These are phyloP conservation scores for Hyppa rectilinea DNA, from an alignment of 2,888 invertebrate genomes.

Conservation along the genomic window DNA sequence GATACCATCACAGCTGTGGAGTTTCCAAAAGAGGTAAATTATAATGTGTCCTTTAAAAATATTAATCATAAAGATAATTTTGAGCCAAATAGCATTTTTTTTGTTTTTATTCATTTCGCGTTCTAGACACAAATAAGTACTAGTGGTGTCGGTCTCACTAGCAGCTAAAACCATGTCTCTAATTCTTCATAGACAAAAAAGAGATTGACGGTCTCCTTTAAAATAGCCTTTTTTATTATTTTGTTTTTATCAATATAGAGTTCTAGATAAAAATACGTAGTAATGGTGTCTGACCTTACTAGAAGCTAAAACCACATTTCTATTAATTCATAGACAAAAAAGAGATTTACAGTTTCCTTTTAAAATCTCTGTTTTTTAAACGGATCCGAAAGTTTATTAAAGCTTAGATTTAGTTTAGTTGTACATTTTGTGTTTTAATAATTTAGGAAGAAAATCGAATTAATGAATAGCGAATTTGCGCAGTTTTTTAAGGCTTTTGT, in stretches of 20 bases:
- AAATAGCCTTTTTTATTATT: neutral
- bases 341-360: neutral
- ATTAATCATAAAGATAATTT: too few species aligned
- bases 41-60: too few species aligned
- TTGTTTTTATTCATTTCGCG: neutral
- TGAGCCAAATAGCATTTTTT: too few species aligned
- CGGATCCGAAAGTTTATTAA: neutral
- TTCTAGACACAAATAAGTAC: neutral
- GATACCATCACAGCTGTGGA: too few species aligned
- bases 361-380: neutral
- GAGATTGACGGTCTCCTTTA: neutral
- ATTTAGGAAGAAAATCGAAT: conserved; percentile 49
- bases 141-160: neutral
- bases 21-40: too few species aligned
- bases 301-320: neutral
- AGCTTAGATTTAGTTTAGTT: conserved; percentile 14
- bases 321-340: neutral
- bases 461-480: conserved; percentile 17
- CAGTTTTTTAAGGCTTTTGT: conserved; percentile 1
- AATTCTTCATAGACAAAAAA: neutral
- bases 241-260: neutral
- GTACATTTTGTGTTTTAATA: conserved; percentile 31
- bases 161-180: neutral
- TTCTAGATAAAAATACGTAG: neutral
- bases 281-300: neutral